A percentile compares a stretch with the other conserved stretches of the same genome.
phyloP scores from a whole-genome alignment of 2,113 vertebrate species.

The Eulemur macaco region DNA sequence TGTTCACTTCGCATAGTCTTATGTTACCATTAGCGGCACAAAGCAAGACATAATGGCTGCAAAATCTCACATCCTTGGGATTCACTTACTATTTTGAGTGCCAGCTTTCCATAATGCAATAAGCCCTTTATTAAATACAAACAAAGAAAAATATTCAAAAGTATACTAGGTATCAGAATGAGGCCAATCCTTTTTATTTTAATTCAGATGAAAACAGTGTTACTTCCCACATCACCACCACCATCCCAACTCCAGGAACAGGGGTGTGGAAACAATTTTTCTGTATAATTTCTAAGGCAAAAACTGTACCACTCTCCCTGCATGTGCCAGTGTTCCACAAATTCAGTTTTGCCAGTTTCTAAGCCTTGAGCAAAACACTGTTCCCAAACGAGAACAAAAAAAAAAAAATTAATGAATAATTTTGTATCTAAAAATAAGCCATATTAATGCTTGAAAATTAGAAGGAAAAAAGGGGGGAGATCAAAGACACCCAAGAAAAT shows the following conservation, averaged over 20 bases:
- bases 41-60: conserved; percentile 42
- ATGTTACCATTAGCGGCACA: conserved; percentile 65
- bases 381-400: conserved; percentile 49
- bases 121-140: conserved; percentile 41
- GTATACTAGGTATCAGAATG: neutral
- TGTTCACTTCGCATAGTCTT: conserved; percentile 72
- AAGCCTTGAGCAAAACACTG: conserved; percentile 8
- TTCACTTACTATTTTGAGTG: conserved; percentile 27
- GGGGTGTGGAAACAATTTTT: neutral
- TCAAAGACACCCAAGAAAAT: conserved; percentile 28
- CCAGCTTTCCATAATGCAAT: neutral
- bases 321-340: neutral
- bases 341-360: conserved; percentile 45
- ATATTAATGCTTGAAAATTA: neutral
- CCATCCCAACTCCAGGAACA: neutral
- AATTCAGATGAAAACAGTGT: neutral
- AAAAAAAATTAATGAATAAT: conserved; percentile 11
- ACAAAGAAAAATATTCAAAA: conserved; percentile 32
- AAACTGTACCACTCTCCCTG: neutral
- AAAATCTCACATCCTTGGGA: conserved; percentile 47
- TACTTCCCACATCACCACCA: neutral
- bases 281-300: neutral
- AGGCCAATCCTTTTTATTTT: neutral
- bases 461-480: neutral
- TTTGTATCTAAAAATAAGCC: conserved; percentile 28